Percentiles rank a stretch among this genome's conserved stretches.
phyloP scores from a whole-genome alignment of 2,797 vertebrate genomes.

The Phylloscopus collybita region DNA sequence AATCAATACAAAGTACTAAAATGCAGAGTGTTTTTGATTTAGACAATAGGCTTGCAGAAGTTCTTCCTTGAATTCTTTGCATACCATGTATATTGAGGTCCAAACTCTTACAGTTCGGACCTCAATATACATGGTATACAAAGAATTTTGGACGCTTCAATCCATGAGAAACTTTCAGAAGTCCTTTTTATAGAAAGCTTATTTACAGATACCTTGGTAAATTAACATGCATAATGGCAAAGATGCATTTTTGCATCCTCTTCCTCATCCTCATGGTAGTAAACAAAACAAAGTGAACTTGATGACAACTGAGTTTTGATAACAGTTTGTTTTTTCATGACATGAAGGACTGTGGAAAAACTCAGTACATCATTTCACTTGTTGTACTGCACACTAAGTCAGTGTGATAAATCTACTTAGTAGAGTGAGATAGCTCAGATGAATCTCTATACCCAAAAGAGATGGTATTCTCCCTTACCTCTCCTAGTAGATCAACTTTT shows the following conservation, averaged over 20 bases:
- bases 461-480: background rate
- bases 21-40: background rate
- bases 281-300: background rate
- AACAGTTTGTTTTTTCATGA: background rate
- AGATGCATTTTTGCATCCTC: background rate
- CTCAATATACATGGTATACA: too few species aligned
- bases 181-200: background rate
- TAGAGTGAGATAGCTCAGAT: background rate
- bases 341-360: background rate
- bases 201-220: background rate
- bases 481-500: background rate
- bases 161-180: background rate
- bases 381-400: background rate
- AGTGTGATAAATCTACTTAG: background rate
- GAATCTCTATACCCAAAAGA: background rate
- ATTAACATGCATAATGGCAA: background rate
- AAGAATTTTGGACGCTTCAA: background rate
- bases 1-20: background rate
- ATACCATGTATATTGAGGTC: background rate
- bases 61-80: background rate
- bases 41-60: background rate
- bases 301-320: background rate
- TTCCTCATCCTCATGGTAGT: background rate
- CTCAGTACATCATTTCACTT: background rate
- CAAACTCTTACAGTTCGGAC: background rate